Evolutionary conservation across 2,797 vertebrate species (phyloP).

Genomic region (Characodon lateralis): DNA sequence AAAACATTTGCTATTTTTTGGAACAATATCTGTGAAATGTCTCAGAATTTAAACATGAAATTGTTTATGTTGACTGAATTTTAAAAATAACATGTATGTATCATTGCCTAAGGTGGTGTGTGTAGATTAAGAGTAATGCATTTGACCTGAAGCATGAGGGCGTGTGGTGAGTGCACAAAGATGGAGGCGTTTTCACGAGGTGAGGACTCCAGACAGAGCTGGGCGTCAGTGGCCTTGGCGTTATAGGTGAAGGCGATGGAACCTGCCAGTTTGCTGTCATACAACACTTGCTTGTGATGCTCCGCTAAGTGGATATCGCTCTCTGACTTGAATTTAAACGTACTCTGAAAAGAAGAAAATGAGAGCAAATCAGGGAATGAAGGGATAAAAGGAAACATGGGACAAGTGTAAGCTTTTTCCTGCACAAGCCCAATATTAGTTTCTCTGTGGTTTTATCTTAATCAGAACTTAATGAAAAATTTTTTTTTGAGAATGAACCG

Average conservation of each 20-base stretch:
- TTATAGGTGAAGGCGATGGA: slow-evolving; percentile 95
- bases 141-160: slow-evolving; percentile 96
- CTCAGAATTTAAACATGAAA: slow-evolving; percentile 8
- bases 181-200: slow-evolving; percentile 94
- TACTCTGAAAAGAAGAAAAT: slow-evolving; percentile 80
- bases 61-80: neutral
- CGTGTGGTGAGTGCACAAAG: slow-evolving; percentile 96
- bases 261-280: slow-evolving; percentile 90
- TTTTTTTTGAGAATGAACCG: slow-evolving; percentile 29
- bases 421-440: slow-evolving; percentile 11
- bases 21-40: neutral
- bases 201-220: slow-evolving; percentile 95
- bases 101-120: neutral
- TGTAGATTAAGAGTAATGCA: neutral
- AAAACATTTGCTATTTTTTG: neutral
- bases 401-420: slow-evolving; percentile 5
- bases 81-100: slow-evolving; percentile 4
- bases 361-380: neutral
- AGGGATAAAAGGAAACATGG: slow-evolving; percentile 1
- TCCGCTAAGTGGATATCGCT: slow-evolving; percentile 93
- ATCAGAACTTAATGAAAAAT: slow-evolving; percentile 45
- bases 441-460: slow-evolving; percentile 36
- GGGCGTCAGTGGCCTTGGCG: slow-evolving; percentile 94
- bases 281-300: slow-evolving; percentile 92
- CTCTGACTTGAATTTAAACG: slow-evolving; percentile 96